phyloP scores from a whole-genome alignment of 2,888 invertebrate species.

The Meiosimyza platycephala region DNA sequence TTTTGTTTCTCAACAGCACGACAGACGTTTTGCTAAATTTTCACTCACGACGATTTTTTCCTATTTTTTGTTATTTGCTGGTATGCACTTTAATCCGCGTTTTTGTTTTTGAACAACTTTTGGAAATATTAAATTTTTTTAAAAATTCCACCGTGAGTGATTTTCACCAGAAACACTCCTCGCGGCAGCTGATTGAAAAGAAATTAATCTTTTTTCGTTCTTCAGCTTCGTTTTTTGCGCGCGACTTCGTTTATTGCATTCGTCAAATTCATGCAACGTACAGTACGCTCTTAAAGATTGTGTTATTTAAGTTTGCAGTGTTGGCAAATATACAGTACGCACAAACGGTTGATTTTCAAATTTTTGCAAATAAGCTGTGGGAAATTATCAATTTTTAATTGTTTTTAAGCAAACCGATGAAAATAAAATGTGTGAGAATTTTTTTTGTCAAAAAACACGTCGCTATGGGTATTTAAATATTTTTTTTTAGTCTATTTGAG shows the following conservation, averaged over 20 bases:
- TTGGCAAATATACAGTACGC: constrained; percentile 24
- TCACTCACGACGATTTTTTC: neutral
- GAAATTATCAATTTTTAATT: too few relatives aligned
- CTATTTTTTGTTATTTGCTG: too few relatives aligned
- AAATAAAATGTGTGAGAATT: constrained; percentile 8
- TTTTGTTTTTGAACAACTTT: too few relatives aligned
- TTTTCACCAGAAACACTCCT: constrained; percentile 18
- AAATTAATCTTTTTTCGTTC: constrained; percentile 24
- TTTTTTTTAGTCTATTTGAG: neutral
- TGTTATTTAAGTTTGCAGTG: constrained; percentile 17
- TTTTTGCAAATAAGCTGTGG: neutral
- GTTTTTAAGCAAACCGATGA: neutral
- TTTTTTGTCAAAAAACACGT: neutral
- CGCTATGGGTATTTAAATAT: neutral
- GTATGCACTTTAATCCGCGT: too few relatives aligned
- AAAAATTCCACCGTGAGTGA: neutral
- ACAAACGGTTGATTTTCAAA: neutral
- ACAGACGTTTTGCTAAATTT: neutral
- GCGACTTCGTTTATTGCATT: constrained; percentile 20
- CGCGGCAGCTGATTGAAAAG: constrained; percentile 34
- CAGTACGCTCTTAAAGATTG: constrained; percentile 4
- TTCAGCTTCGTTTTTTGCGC: neutral
- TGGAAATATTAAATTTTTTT: too few relatives aligned
- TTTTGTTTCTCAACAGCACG: constrained; percentile 9
- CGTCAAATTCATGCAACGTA: constrained; percentile 20